Evolutionary conservation across 2,113 vertebrate genomes (phyloP).

Genomic region (Artemisiospiza belli): DNA sequence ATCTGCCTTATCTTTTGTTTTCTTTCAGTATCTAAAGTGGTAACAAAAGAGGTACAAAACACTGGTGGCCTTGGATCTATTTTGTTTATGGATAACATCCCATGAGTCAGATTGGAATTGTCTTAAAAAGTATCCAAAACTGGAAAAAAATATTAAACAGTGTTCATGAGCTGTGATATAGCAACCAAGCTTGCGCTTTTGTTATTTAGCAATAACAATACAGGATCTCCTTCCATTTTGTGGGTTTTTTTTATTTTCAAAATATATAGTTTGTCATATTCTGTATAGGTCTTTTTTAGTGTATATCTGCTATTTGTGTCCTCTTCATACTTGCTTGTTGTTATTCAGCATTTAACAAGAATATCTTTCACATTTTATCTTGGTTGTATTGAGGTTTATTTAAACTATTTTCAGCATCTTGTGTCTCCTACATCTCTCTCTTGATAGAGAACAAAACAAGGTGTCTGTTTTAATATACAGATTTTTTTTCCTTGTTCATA

Average conservation of each 20-base stretch:
- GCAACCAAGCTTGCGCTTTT: fast-evolving
- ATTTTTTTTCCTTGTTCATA: background rate
- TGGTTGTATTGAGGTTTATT: background rate
- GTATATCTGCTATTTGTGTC: background rate
- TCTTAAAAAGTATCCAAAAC: background rate
- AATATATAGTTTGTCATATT: background rate
- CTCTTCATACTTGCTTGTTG: background rate
- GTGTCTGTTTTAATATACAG: background rate
- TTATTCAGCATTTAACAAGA: background rate
- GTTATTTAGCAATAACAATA: background rate
- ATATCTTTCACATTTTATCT: background rate
- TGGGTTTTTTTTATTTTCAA: background rate
- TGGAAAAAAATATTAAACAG: background rate
- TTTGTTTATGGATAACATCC: background rate
- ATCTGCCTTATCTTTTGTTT: background rate
- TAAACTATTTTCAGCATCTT: background rate
- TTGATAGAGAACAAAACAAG: background rate
- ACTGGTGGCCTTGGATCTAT: background rate
- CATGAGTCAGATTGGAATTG: background rate
- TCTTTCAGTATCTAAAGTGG: background rate
- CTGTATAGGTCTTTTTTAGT: background rate
- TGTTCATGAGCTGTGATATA: background rate
- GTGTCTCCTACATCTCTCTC: background rate
- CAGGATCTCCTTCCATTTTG: fast-evolving
- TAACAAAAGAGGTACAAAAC: background rate